These are phyloP conservation scores for Hirtodrosophila histrioides DNA, from an alignment of 2,888 invertebrate species.

Conservation along the genomic window DNA sequence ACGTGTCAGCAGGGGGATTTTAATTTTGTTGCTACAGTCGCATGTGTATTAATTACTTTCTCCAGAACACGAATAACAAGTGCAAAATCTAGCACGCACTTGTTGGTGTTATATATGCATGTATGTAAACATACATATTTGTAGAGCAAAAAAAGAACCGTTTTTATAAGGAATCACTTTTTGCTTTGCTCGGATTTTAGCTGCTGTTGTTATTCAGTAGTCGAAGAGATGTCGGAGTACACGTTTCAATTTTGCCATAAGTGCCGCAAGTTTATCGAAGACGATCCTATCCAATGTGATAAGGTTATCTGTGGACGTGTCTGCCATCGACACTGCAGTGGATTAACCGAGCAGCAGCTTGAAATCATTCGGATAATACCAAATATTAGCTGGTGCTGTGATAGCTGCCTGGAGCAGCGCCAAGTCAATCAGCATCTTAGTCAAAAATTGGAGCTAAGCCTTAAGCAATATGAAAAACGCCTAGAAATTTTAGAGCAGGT, in stretches of 20 bases:
- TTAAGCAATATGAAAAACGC: slow-evolving; percentile 62
- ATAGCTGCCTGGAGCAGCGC: slow-evolving; percentile 29
- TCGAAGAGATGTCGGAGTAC: slow-evolving; percentile 54
- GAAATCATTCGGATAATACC: slow-evolving; percentile 22
- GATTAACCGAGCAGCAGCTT: slow-evolving; percentile 30
- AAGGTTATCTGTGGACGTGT: slow-evolving; percentile 32
- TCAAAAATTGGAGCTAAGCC: slow-evolving; percentile 40
- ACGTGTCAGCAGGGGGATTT: slow-evolving; percentile 35
- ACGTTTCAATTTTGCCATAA: slow-evolving; percentile 48
- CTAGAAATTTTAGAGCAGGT: slow-evolving; percentile 45
- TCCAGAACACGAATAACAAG: slow-evolving; percentile 13
- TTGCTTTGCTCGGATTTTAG: slow-evolving; percentile 9
- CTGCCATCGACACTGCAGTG: slow-evolving; percentile 42
- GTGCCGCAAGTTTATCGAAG: slow-evolving; percentile 31
- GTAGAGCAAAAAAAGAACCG: slow-evolving; percentile 53
- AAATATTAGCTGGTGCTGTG: slow-evolving; percentile 54
- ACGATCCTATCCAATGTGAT: slow-evolving; percentile 37
- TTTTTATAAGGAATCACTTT: background rate
- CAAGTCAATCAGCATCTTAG: slow-evolving; percentile 7
- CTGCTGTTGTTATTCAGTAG: slow-evolving; percentile 37
- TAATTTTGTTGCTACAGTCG: slow-evolving; percentile 5
- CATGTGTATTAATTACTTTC: slow-evolving; percentile 23
- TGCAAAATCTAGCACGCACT: slow-evolving; percentile 22
- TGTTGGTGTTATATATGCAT: slow-evolving; percentile 6
- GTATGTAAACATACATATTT: background rate